Percentiles rank a stretch among this genome's conserved stretches.
Conservation (phyloP, 2,888 invertebrate species). For the Cantharis nigra region DNA sequence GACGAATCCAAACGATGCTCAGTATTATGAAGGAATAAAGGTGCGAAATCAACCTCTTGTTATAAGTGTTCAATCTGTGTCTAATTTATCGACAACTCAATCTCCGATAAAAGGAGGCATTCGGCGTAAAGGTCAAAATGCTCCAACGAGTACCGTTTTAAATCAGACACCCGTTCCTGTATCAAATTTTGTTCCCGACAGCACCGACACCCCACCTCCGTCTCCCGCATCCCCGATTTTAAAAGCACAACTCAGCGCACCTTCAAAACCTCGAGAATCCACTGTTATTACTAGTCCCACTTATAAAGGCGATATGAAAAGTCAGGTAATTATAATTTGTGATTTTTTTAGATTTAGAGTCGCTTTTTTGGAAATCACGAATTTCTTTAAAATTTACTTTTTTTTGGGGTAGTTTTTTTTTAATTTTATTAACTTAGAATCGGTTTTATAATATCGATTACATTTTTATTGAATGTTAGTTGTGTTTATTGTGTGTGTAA, state of each 20-base stretch:
- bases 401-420: conserved; percentile 6
- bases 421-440: conserved; percentile 21
- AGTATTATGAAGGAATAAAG: conserved; percentile 72
- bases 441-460: conserved; percentile 9
- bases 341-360: conserved; percentile 1
- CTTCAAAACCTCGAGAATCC: conserved; percentile 59
- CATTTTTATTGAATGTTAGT: conserved; percentile 32
- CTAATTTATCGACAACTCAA: conserved; percentile 38
- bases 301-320: conserved; percentile 57
- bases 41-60: conserved; percentile 65
- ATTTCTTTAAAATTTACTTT: neutral
- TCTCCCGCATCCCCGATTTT: conserved; percentile 79
- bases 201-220: conserved; percentile 48
- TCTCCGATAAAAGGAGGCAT: conserved; percentile 29
- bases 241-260: conserved; percentile 81
- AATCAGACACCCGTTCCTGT: conserved; percentile 21
- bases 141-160: conserved; percentile 19
- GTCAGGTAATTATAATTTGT: conserved; percentile 58
- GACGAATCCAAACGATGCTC: conserved; percentile 59
- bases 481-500: conserved; percentile 28
- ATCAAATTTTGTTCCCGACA: conserved; percentile 34
- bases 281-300: conserved; percentile 53
- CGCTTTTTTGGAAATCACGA: neutral
- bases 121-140: conserved; percentile 34
- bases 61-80: conserved; percentile 53